phyloP scores from a whole-genome alignment of 1,140 invertebrate genomes.

The Apis dorsata region DNA sequence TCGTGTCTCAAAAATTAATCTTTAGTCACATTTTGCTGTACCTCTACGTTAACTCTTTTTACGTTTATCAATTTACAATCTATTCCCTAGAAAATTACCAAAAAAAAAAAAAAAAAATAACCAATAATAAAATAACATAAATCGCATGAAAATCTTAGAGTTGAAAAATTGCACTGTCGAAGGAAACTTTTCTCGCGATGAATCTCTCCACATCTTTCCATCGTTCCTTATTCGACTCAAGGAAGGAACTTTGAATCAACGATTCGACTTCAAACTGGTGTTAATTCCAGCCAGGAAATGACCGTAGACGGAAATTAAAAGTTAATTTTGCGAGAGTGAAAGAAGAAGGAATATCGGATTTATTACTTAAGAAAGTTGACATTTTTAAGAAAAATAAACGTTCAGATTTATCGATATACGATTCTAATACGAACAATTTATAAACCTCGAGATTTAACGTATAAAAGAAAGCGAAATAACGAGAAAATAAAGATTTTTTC shows the following conservation, averaged over 20 bases:
- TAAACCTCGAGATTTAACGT: background rate
- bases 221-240: too few species aligned
- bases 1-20: too few species aligned
- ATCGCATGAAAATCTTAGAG: too few species aligned
- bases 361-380: background rate
- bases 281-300: constrained; percentile 7
- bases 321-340: background rate
- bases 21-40: too few species aligned
- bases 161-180: background rate
- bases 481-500: too few species aligned
- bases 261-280: too few species aligned
- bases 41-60: too few species aligned
- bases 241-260: background rate
- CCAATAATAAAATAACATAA: too few species aligned
- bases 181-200: background rate
- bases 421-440: background rate
- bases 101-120: too few species aligned
- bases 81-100: too few species aligned
- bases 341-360: background rate
- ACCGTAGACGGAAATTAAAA: background rate
- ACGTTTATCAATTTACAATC: too few species aligned
- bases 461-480: background rate
- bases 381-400: background rate
- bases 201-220: background rate
- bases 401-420: background rate